Conservation (phyloP, 2,888 invertebrate genomes). For the Stenotaenia linearis region DNA sequence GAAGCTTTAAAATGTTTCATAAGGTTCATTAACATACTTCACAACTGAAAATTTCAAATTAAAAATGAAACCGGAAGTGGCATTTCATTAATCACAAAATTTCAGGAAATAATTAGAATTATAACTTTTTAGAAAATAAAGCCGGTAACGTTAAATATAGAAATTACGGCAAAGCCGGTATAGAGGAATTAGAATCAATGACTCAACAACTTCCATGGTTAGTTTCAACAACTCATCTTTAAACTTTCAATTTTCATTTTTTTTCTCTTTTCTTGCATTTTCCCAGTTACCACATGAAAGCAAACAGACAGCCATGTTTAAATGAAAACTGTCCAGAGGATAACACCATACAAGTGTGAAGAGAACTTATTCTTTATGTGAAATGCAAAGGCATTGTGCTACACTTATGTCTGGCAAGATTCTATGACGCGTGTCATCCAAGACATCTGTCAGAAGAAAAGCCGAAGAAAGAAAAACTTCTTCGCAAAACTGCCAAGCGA, state of each 20-base stretch:
- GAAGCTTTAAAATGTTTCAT: too few relatives aligned
- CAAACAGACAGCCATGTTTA: conserved; percentile 17
- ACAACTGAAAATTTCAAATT: too few relatives aligned
- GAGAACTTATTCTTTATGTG: background rate
- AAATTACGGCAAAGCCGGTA: conserved; percentile 30
- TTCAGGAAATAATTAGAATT: too few relatives aligned
- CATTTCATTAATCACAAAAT: too few relatives aligned
- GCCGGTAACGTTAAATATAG: conserved; percentile 28
- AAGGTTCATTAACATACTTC: conserved; percentile 34
- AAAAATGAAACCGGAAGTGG: too few relatives aligned
- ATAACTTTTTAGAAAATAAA: conserved; percentile 31
- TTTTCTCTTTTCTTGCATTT: background rate
- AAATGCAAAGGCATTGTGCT: background rate
- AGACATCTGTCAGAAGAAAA: background rate
- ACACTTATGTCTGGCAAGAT: background rate
- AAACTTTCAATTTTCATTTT: background rate
- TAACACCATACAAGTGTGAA: conserved; percentile 30
- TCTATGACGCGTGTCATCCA: background rate
- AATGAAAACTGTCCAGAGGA: conserved; percentile 30
- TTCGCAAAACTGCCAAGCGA: background rate
- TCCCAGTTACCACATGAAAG: conserved; percentile 27
- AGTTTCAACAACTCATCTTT: background rate
- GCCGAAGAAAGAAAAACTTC: background rate
- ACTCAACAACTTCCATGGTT: conserved; percentile 29
- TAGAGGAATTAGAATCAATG: conserved; percentile 32